Conservation (phyloP, 2,113 vertebrate species). For the Dicaeum eximium region DNA sequence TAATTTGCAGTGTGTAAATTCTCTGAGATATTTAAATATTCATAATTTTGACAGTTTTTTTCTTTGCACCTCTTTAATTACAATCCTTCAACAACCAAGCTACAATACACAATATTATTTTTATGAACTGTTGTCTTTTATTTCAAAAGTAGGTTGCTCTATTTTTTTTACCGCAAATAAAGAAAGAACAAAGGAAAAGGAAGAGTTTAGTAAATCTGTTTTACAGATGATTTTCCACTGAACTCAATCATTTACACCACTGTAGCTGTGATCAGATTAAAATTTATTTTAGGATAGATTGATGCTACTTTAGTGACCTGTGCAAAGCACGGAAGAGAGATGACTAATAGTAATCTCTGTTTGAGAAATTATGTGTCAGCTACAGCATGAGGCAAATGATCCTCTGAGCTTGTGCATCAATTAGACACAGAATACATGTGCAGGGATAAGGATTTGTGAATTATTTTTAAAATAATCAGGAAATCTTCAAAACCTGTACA, state of each 20-base stretch:
- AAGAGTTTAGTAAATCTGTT: neutral
- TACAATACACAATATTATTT: neutral
- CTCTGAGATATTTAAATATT: neutral
- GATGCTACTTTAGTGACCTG: neutral
- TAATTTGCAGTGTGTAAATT: neutral
- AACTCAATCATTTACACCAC: neutral
- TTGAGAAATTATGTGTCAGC: constrained; percentile 29
- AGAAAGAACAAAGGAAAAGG: neutral
- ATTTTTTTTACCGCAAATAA: neutral
- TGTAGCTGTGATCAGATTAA: neutral
- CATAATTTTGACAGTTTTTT: neutral
- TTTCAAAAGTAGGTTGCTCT: neutral
- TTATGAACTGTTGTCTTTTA: neutral
- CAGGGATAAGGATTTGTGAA: neutral
- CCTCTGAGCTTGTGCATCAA: neutral
- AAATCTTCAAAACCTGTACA: neutral
- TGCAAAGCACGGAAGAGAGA: neutral
- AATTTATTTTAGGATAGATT: neutral
- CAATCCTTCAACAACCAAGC: neutral
- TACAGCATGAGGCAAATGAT: constrained; percentile 1
- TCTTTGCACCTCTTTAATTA: neutral
- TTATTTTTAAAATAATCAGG: neutral
- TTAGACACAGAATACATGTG: neutral
- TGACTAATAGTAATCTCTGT: neutral
- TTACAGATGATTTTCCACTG: neutral